Evolutionary conservation across 2,888 invertebrate genomes (phyloP).

Genomic region (Ornithoptera priamus): DNA sequence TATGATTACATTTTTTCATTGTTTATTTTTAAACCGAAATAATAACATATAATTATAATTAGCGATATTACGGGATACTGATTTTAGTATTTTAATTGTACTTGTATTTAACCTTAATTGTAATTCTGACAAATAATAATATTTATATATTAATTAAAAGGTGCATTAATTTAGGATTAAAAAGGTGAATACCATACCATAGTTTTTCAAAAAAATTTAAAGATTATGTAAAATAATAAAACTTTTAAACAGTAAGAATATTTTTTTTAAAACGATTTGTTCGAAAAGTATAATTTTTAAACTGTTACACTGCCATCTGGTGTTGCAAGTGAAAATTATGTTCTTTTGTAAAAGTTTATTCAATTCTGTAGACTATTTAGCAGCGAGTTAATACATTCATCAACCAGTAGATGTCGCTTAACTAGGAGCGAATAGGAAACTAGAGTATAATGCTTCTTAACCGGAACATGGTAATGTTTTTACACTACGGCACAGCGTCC

Average conservation of each 20-base stretch:
- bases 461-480: too few species aligned
- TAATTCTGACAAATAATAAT: too few species aligned
- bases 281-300: not conserved
- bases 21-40: too few species aligned
- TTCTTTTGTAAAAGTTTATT: not conserved
- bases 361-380: not conserved
- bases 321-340: not conserved
- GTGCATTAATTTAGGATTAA: too few species aligned
- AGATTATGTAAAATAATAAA: not conserved
- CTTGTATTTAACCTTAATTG: too few species aligned
- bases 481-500: too few species aligned
- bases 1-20: not conserved
- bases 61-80: too few species aligned
- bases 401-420: not conserved
- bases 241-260: not conserved
- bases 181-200: too few species aligned
- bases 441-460: not conserved
- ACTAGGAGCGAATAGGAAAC: not conserved
- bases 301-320: not conserved
- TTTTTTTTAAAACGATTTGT: not conserved
- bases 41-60: too few species aligned
- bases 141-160: too few species aligned
- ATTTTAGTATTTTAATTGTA: too few species aligned
- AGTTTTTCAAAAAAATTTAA: too few species aligned
- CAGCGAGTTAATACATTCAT: not conserved